Evolutionary conservation across 1,140 invertebrate genomes (phyloP).

Genomic region (Leptopilina clavipes): DNA sequence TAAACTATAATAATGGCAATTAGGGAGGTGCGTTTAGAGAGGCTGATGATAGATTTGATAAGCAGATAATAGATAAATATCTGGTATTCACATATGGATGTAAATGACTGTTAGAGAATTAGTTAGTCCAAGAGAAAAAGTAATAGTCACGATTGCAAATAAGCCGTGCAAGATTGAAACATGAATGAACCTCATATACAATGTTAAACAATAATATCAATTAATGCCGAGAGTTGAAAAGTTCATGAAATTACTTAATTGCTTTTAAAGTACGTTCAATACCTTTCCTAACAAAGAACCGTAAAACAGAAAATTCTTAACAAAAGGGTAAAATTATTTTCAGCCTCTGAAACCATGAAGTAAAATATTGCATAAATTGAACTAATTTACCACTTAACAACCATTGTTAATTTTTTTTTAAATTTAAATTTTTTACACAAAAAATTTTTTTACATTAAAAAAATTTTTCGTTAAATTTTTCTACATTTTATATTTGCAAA

Average conservation of each 20-base stretch:
- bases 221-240: neutral
- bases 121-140: neutral
- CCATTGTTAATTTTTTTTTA: no score
- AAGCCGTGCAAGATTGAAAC: neutral
- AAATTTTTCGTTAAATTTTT: no score
- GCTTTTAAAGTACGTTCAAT: neutral
- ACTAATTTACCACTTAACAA: no score
- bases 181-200: constrained; percentile 10
- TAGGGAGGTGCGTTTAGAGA: neutral
- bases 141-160: constrained; percentile 1
- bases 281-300: neutral
- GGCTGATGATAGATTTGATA: neutral
- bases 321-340: no score
- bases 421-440: no score
- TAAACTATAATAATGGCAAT: neutral
- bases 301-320: no score
- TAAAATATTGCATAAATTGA: no score
- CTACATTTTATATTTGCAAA: no score
- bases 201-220: neutral
- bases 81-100: constrained; percentile 12
- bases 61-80: constrained; percentile 15
- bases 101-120: constrained; percentile 6
- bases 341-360: no score
- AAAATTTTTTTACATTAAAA: no score
- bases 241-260: constrained; percentile 1